These are phyloP conservation scores for Neotoxoptera formosana DNA, from an alignment of 1,140 invertebrate species.

Conservation along the genomic window DNA sequence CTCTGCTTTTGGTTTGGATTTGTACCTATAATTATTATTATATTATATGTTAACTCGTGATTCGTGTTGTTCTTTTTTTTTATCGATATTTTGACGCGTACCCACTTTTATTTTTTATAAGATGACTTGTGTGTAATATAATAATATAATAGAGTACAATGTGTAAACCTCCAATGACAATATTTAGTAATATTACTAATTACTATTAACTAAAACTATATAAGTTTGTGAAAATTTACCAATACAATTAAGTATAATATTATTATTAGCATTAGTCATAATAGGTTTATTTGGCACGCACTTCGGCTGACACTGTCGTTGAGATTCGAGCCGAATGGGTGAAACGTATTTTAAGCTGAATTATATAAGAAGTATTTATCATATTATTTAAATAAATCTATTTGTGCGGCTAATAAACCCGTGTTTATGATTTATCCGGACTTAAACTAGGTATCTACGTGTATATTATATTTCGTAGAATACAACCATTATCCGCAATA, in stretches of 20 bases:
- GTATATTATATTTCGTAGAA: neutral
- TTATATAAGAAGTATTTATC: neutral
- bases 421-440: neutral
- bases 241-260: neutral
- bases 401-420: neutral
- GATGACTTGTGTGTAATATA: neutral
- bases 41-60: neutral
- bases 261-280: neutral
- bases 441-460: neutral
- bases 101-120: neutral
- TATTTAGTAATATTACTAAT: neutral
- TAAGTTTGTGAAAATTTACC: neutral
- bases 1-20: constrained; percentile 25
- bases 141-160: no score
- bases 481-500: neutral
- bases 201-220: neutral
- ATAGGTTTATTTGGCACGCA: neutral
- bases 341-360: neutral
- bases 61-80: neutral
- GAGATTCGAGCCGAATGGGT: neutral
- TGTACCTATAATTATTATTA: neutral
- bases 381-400: neutral
- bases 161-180: neutral
- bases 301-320: neutral
- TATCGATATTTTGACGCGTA: neutral